Conservation (phyloP, 1,140 invertebrate genomes). For the Zeugodacus cucurbitae region DNA sequence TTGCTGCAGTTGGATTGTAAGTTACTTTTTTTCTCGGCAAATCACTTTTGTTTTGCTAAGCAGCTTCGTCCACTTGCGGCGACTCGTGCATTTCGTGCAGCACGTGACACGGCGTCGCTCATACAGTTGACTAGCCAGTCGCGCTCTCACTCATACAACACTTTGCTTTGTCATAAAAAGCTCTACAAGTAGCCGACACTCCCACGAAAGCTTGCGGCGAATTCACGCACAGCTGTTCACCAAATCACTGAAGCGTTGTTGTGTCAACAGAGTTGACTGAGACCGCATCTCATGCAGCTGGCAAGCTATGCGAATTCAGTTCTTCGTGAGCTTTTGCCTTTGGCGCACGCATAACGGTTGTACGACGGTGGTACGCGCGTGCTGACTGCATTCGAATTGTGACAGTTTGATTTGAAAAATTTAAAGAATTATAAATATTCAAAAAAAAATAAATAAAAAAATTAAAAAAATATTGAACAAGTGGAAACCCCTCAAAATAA, state of each 20-base stretch:
- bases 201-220: constrained; percentile 26
- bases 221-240: constrained; percentile 28
- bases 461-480: too few relatives aligned
- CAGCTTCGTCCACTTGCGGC: not conserved
- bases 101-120: not conserved
- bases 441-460: not conserved
- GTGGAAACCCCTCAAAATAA: too few relatives aligned
- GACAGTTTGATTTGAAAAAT: not conserved
- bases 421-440: not conserved
- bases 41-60: constrained; percentile 18
- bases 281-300: not conserved
- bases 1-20: not conserved
- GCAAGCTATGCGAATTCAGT: not conserved
- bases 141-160: not conserved
- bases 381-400: not conserved
- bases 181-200: constrained; percentile 21
- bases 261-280: not conserved
- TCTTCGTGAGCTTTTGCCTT: constrained; percentile 9
- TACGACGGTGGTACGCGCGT: not conserved
- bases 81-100: not conserved
- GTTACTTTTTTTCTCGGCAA: not conserved
- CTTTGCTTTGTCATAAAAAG: not conserved
- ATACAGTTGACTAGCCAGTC: not conserved
- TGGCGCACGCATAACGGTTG: not conserved
- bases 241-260: not conserved